A percentile compares a stretch with the other conserved stretches of the same genome.
phyloP scores from a whole-genome alignment of 2,888 invertebrate genomes.

The Cerceris rybyensis region DNA sequence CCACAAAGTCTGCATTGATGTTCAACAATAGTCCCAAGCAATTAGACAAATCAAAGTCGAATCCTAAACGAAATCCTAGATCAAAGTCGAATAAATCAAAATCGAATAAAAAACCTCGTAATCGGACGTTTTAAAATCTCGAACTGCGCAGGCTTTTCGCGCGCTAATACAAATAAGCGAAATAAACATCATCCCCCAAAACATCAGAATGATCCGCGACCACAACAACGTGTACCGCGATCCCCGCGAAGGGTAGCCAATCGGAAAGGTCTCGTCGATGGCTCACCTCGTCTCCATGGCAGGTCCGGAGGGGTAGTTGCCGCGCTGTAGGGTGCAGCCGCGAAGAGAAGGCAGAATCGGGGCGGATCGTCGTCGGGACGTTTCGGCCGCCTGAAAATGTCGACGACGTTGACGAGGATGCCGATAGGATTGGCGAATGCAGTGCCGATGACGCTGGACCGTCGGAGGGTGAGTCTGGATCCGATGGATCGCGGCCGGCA shows the following conservation, averaged over 20 bases:
- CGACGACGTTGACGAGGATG: slow-evolving; percentile 62
- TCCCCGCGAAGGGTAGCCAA: too few relatives aligned
- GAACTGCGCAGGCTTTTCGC: too few relatives aligned
- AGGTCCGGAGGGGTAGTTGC: slow-evolving; percentile 59
- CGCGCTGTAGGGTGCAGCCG: slow-evolving; percentile 58
- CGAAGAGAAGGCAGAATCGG: slow-evolving; percentile 49
- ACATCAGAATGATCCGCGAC: neutral
- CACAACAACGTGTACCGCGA: neutral
- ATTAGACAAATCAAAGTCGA: too few relatives aligned
- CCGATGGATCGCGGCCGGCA: slow-evolving; percentile 56
- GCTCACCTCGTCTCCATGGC: slow-evolving; percentile 77
- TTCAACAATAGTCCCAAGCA: too few relatives aligned
- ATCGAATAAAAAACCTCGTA: too few relatives aligned
- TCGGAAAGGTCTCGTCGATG: neutral
- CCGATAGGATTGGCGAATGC: slow-evolving; percentile 36
- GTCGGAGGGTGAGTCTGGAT: slow-evolving; percentile 55
- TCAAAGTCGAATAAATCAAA: too few relatives aligned
- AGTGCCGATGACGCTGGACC: slow-evolving; percentile 41
- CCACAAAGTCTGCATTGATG: too few relatives aligned
- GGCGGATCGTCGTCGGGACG: slow-evolving; percentile 48
- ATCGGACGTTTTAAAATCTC: too few relatives aligned
- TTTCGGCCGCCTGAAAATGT: slow-evolving; percentile 46
- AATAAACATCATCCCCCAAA: neutral
- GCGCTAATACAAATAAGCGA: too few relatives aligned
- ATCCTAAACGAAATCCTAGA: too few relatives aligned